Conservation (phyloP, 2,113 vertebrate genomes). For the Chamaetylas fuelleborni region DNA sequence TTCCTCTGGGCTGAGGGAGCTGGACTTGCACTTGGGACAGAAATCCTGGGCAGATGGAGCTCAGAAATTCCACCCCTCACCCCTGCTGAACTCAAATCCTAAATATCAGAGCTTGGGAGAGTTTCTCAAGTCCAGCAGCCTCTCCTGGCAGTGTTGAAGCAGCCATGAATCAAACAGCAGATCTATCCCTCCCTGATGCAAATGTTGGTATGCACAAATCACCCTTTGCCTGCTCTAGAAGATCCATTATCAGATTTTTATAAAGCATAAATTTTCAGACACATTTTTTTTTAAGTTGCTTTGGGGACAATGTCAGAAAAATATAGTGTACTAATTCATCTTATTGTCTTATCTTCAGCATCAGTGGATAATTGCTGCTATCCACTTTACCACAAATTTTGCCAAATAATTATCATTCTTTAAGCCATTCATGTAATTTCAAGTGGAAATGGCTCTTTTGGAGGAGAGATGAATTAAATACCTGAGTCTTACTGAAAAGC, state of each 20-base stretch:
- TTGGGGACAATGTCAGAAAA: neutral
- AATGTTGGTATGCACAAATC: neutral
- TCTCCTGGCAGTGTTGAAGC: neutral
- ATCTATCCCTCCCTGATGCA: neutral
- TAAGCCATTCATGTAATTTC: neutral
- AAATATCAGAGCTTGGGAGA: neutral
- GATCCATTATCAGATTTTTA: neutral
- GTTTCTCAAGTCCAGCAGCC: neutral
- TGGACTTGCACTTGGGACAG: neutral
- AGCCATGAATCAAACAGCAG: neutral
- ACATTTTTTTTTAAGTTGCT: neutral
- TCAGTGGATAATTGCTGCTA: neutral
- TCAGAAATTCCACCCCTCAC: neutral
- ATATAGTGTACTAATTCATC: neutral
- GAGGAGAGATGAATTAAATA: neutral
- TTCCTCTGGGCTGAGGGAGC: neutral
- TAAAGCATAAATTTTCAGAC: neutral
- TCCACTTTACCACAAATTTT: neutral
- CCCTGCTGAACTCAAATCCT: neutral
- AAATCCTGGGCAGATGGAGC: neutral
- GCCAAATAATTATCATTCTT: neutral
- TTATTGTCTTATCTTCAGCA: neutral
- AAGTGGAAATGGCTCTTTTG: neutral
- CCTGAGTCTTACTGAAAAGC: neutral
- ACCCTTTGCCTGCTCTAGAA: neutral